Percentiles rank a stretch among this genome's conserved stretches.
phyloP scores from a whole-genome alignment of 2,888 invertebrate species.

The Cheilosia grossa region DNA sequence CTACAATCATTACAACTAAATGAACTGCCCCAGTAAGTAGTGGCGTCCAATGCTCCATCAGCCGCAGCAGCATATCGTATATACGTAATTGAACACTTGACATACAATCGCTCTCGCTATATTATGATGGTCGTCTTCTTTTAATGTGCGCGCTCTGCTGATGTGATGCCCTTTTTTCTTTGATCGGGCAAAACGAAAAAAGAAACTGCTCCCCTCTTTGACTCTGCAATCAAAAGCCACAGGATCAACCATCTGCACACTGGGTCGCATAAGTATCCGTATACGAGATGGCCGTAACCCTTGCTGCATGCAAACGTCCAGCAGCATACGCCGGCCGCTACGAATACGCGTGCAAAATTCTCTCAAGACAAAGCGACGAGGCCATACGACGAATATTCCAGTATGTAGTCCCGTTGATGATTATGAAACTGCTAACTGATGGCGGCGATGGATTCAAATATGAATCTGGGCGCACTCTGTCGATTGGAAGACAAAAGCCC shows the following conservation, averaged over 20 bases:
- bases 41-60: slow-evolving; percentile 46
- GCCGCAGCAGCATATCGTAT: slow-evolving; percentile 24
- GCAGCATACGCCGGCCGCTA: slow-evolving; percentile 13
- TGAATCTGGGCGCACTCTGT: slow-evolving; percentile 51
- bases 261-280: slow-evolving; percentile 70
- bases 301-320: slow-evolving; percentile 42
- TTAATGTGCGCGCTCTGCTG: slow-evolving; percentile 34
- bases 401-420: slow-evolving; percentile 11
- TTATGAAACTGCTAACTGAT: slow-evolving; percentile 36
- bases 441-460: slow-evolving; percentile 57
- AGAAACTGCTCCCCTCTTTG: slow-evolving; percentile 51
- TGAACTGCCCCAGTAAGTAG: slow-evolving; percentile 70
- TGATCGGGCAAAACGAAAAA: slow-evolving; percentile 23
- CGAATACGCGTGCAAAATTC: slow-evolving; percentile 44
- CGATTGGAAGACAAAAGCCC: slow-evolving; percentile 46
- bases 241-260: slow-evolving; percentile 75
- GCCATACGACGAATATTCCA: slow-evolving; percentile 18
- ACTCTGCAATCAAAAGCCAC: slow-evolving; percentile 71
- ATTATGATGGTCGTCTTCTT: slow-evolving; percentile 42
- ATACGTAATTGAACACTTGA: slow-evolving; percentile 73
- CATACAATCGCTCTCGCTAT: slow-evolving; percentile 60
- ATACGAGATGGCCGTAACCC: slow-evolving; percentile 52
- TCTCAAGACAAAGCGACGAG: slow-evolving; percentile 51
- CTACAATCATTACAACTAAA: slow-evolving; percentile 70
- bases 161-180: slow-evolving; percentile 2